phyloP scores from a whole-genome alignment of 53 echinoderm and acorn worm genomes.

The Stichopus horrens region DNA sequence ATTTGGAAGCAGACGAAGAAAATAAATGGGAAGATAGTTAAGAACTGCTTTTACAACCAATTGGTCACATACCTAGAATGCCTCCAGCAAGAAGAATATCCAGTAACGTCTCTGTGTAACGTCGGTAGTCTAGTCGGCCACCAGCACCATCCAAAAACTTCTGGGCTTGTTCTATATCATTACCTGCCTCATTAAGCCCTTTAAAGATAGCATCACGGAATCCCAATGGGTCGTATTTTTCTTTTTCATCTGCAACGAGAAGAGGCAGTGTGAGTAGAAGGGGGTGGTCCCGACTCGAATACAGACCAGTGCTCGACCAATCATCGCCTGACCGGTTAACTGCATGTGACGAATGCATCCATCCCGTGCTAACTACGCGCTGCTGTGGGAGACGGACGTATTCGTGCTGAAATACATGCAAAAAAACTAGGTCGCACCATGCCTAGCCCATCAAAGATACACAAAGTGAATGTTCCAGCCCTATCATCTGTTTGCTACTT shows the following conservation, averaged over 20 bases:
- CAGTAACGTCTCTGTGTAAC: constrained; percentile 88
- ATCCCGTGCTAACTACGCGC: no score
- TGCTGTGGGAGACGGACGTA: no score
- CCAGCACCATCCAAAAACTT: constrained; percentile 91
- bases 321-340: no score
- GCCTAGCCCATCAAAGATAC: no score
- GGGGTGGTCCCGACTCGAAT: no score
- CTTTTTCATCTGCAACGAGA: constrained; percentile 83
- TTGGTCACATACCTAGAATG: constrained; percentile 77
- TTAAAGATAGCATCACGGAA: constrained; percentile 90
- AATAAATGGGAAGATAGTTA: background rate
- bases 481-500: no score
- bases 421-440: no score
- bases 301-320: no score
- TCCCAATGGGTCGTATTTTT: constrained; percentile 97
- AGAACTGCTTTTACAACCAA: background rate
- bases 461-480: no score
- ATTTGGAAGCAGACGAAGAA: background rate
- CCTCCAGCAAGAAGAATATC: constrained; percentile 97
- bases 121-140: constrained; percentile 80
- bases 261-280: background rate
- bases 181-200: constrained; percentile 88
- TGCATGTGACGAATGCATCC: no score
- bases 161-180: constrained; percentile 84
- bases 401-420: no score